Percentiles rank a stretch among this genome's conserved stretches.
These are phyloP conservation scores for Poecile montanus DNA, from an alignment of 2,797 vertebrate genomes.

Conservation along the genomic window DNA sequence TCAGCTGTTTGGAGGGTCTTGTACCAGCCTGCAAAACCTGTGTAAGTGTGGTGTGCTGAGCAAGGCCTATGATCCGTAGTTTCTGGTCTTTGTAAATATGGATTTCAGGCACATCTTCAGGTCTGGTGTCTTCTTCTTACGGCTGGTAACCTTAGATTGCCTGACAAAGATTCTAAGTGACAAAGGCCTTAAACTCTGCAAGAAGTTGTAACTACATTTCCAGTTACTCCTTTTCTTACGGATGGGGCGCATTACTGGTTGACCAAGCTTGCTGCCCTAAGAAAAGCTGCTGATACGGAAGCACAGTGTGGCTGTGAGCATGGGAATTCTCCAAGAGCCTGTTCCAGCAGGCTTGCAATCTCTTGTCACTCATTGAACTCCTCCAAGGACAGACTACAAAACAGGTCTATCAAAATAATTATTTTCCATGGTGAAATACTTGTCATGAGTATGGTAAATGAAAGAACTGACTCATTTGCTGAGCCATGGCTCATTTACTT, in stretches of 20 bases:
- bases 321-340: neutral
- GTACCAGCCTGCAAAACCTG: rapidly evolving
- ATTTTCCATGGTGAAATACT: constrained; percentile 32
- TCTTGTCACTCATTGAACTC: neutral
- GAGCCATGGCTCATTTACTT: neutral
- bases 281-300: neutral
- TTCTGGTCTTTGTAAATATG: rapidly evolving
- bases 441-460: constrained; percentile 16
- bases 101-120: neutral
- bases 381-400: neutral
- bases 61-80: neutral
- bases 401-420: neutral
- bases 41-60: neutral
- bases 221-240: neutral
- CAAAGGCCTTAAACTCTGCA: neutral
- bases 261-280: neutral
- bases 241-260: neutral
- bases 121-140: neutral
- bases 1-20: neutral
- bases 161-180: neutral
- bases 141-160: neutral
- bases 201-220: neutral
- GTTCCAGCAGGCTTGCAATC: neutral
- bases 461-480: constrained; percentile 38
- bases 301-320: rapidly evolving